Evolutionary conservation across 2,113 vertebrate genomes (phyloP), one percentile per base, ranked within the genome.

Genomic region (Odontesthes bonariensis): DNA sequence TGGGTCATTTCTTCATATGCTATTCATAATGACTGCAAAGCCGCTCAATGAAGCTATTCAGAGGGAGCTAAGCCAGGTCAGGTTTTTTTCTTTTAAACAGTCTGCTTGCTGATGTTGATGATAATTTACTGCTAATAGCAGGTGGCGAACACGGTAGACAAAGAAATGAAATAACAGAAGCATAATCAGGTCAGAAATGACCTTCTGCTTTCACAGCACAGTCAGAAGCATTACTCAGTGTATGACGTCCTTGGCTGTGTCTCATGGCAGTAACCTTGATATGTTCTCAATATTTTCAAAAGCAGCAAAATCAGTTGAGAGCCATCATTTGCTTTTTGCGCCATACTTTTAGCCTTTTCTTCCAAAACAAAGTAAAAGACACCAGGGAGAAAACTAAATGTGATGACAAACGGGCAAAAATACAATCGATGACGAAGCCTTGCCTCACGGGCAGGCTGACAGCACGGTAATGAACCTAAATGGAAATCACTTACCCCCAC

Each of bases 131-230:
- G 70, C 52, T 58, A 35, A 38, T 23, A 59, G 74, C 78, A 20
- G 77, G 83, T 86, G 76, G 83, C 69, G 76, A 87, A 83, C 79
- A 64, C 67, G 71, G 67, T 79, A 86, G 56, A 72, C 46, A 12
- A 60, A 73, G 46, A 83, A 86, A 90, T 91, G 78, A 81, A 72
- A 84, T 77, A 20, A 22, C 0, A 38, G 68, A 75, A 82, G 44
- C 69, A 77, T 53, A 86, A 89, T 86, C 73, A 66, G 33, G 57
- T 56, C 31, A 60, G 19, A 69, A 69, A 84, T 75, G 78, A 89
- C 86, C 84, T 75, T 73, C 69, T 75, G 73, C 60, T 55, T 49
- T 27, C 47, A 58, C 47, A 69, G 33, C 59, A 17, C 65, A 56
- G 61, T 53, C 40, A 58, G 56, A 27, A n/a, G 53, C 53, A 46